Base-by-base conservation (phyloP, 2,113 vertebrate genomes). In the Proterorhinus semilunaris region DNA sequence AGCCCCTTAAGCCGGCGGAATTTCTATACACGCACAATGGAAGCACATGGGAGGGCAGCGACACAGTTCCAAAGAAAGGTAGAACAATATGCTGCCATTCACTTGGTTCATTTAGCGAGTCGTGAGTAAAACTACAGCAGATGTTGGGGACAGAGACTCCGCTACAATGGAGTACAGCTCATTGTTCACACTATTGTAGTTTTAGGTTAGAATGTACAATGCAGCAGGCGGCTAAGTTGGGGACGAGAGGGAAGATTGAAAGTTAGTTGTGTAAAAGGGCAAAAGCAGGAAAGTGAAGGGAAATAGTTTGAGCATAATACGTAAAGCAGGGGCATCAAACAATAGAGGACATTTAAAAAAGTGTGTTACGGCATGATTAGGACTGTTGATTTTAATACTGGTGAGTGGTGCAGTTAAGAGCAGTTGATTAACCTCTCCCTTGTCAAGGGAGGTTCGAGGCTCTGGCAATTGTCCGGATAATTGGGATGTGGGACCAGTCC, bases 1-100 rank as follows among this genome's bases (percentile, higher is more conserved):
- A 44, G 8, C 53, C 17, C 53, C 21, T 27, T 10, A 55, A 42
- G 13, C 58, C 16, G 42, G 7, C 11, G 15, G 12, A 44, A 9
- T 57, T 57, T 55, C 53, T 55, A 27, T 55, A 42, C 54, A 57
- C 10, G 21, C 21, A 57, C 54, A 57, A 57, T 36, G 10, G 54
- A 36, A 57, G 36, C 54, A 57, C 54, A 57, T 57, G 54, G 54
- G 36, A 10, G 54, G 27, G 11, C 27, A 12, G 54, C 12, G 54
- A 42, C 27, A 42, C 10, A 36, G 10, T 36, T 36, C 27, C 10
- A 42, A 57, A 36, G 54, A 57, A 36, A 17, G 54, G 54, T 57
- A 57, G 11, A 57, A 17, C 54, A 57, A 57, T 57, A 57, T 57
- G 21, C 21, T 11, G 12, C 10, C 54, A 57, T 57, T 57, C 54